Base-by-base conservation (phyloP, 2,888 invertebrate species). In the Oligia fasciuncula region DNA sequence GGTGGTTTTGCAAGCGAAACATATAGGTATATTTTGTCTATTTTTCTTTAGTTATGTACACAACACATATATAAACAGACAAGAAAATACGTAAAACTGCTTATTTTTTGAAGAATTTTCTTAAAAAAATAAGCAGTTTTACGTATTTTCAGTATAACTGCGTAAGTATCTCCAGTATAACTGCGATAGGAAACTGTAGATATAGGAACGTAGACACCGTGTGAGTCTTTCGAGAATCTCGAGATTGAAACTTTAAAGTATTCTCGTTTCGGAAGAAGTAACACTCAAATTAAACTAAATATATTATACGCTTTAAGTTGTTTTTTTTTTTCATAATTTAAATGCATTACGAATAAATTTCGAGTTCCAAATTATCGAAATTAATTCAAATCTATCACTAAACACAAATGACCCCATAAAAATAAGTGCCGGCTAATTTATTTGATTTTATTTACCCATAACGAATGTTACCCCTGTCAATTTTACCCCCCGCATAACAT, bases 361-460 rank as follows among this genome's bases (percentile, higher is more conserved):
- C 14, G 14, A 40, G n/a, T 71, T 43, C 14, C 14, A 35, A 78
- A 77, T 71, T 13, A 62, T 66, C 60, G 0, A 49, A 71, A 71
- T 71, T 6, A 69, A 49, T 66, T n/a, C 17, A 78, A 82, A 85
- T 77, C n/a, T 40, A 72, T 46, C 57, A 57, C 62, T 77, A 79
- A 76, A 77, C 71, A 79, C 79, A 77, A 88, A 87, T 88, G 65
- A 70, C 74, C 73, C 85, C 79, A 88, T 88, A 86, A 88, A 88
- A 86, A 54, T 88, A 87, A 88, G 85, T 87, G 70, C 73, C 46
- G 67, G 73, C 82, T 83, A 88, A 91, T 91, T 90, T 87, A 83
- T 74, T 87, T 88, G 90, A 89, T 90, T 89, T 87, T 87, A 90
- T 88, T 90, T 87, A 86, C 89, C 85, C 83, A 73, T 80, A 78